A percentile compares a stretch with the other conserved stretches of the same genome.
These are phyloP conservation scores for Aphelinus atriplicis DNA, from an alignment of 1,140 invertebrate genomes.

Conservation along the genomic window DNA sequence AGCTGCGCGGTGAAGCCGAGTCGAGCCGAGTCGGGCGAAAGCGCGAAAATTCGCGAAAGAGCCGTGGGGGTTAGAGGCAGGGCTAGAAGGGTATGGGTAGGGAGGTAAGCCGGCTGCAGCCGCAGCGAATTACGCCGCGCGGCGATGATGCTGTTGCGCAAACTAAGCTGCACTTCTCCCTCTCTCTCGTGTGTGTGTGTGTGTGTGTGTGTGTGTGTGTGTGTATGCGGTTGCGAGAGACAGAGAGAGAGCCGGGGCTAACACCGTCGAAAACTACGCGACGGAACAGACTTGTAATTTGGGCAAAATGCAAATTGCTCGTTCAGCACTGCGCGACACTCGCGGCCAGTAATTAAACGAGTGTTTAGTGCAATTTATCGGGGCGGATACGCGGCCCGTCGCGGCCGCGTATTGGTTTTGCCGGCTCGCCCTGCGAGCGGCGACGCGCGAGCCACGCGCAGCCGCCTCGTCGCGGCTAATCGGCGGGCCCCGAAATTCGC, in stretches of 20 bases:
- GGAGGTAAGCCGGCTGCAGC: neutral
- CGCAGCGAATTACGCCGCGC: constrained; percentile 38
- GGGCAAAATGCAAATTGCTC: constrained; percentile 51
- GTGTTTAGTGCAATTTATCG: constrained; percentile 51
- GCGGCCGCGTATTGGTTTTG: neutral
- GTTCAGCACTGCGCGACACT: constrained; percentile 41
- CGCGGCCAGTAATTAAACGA: constrained; percentile 47
- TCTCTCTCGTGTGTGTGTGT: neutral
- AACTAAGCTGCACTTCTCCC: constrained; percentile 14
- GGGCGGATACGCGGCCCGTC: constrained; percentile 31
- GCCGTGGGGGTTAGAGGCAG: constrained; percentile 23
- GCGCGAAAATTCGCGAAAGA: neutral
- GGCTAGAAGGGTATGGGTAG: neutral
- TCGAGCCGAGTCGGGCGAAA: neutral
- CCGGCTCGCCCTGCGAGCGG: too few relatives aligned
- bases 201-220: neutral
- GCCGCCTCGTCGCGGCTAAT: too few relatives aligned
- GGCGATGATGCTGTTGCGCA: constrained; percentile 39
- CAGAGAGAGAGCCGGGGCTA: too few relatives aligned
- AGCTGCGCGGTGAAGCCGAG: neutral
- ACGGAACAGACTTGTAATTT: constrained; percentile 53
- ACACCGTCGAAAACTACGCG: constrained; percentile 47
- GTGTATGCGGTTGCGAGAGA: constrained; percentile 1
- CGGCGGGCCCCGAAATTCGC: too few relatives aligned
- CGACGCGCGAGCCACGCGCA: too few relatives aligned